phyloP scores from a whole-genome alignment of 2,888 invertebrate genomes.

The Itoplectis maculator region DNA sequence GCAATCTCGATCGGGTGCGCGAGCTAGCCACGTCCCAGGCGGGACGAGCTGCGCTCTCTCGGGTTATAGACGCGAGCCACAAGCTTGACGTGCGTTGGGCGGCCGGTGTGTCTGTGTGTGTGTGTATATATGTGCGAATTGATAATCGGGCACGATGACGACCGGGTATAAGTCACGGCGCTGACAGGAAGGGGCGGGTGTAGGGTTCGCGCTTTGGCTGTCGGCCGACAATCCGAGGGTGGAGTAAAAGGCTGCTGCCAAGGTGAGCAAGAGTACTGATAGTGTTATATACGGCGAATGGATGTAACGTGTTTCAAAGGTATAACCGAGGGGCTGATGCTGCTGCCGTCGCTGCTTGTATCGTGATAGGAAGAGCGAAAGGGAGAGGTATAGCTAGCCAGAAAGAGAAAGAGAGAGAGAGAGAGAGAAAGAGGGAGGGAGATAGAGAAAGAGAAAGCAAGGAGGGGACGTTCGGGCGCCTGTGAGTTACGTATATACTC shows the following conservation, averaged over 20 bases:
- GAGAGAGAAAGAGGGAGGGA: conserved; percentile 37
- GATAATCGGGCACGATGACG: conserved; percentile 39
- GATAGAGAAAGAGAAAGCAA: conserved; percentile 39
- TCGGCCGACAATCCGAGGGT: conserved; percentile 47
- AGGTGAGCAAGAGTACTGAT: conserved; percentile 35
- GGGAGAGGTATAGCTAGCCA: conserved; percentile 31
- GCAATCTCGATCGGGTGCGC: conserved; percentile 19
- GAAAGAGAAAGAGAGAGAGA: too few relatives aligned
- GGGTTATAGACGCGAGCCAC: too few relatives aligned
- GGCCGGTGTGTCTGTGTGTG: too few relatives aligned
- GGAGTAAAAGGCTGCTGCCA: conserved; percentile 38
- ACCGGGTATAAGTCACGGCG: conserved; percentile 21
- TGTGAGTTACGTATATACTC: background rate
- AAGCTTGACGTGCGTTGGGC: background rate
- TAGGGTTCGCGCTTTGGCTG: background rate
- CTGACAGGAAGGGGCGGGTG: conserved; percentile 21
- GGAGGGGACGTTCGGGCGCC: background rate
- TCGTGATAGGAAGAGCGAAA: conserved; percentile 21
- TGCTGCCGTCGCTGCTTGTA: background rate
- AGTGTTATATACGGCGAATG: conserved; percentile 40
- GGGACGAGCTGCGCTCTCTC: conserved; percentile 6
- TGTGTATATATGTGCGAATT: too few relatives aligned
- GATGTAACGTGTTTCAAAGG: conserved; percentile 51
- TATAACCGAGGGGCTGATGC: conserved; percentile 9
- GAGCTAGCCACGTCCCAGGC: conserved; percentile 21